Percentiles rank a stretch among this genome's conserved stretches.
These are phyloP conservation scores for Hoplostethus mediterraneus DNA, from an alignment of 2,797 vertebrate genomes.

Conservation along the genomic window DNA sequence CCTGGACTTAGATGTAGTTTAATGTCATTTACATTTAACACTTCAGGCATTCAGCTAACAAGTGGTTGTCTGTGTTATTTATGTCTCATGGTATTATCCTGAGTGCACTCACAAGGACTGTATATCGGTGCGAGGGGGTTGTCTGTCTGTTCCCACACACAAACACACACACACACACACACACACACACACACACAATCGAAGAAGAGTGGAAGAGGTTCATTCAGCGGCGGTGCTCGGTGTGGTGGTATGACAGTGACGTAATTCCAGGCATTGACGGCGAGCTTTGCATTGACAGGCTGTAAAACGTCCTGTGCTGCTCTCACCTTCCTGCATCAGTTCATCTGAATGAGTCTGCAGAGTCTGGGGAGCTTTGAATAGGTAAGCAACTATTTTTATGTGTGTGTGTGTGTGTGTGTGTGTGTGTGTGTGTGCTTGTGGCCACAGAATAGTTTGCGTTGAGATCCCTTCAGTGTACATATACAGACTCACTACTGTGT, in stretches of 20 bases:
- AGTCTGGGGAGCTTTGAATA: conserved; percentile 18
- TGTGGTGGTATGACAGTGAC: conserved; percentile 44
- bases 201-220: conserved; percentile 50
- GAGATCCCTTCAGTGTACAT: conserved; percentile 36
- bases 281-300: conserved; percentile 62
- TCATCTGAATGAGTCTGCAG: conserved; percentile 33
- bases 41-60: conserved; percentile 56
- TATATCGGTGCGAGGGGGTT: conserved; percentile 48
- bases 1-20: conserved; percentile 45
- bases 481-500: conserved; percentile 40
- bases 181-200: conserved; percentile 30
- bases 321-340: conserved; percentile 28
- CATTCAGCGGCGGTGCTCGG: conserved; percentile 42
- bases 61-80: conserved; percentile 49
- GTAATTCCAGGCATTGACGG: conserved; percentile 40
- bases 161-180: conserved; percentile 2
- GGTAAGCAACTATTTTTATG: conserved; percentile 17
- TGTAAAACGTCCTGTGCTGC: conserved; percentile 40
- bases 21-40: conserved; percentile 72
- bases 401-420: not conserved
- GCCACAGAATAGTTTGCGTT: conserved; percentile 42
- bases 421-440: conserved; percentile 10
- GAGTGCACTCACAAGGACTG: conserved; percentile 33
- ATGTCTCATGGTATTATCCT: conserved; percentile 26
- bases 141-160: conserved; percentile 38